Percentiles rank a stretch among this genome's conserved stretches.
phyloP scores from a whole-genome alignment of 2,888 invertebrate species.

The Nasonovia ribisnigri region DNA sequence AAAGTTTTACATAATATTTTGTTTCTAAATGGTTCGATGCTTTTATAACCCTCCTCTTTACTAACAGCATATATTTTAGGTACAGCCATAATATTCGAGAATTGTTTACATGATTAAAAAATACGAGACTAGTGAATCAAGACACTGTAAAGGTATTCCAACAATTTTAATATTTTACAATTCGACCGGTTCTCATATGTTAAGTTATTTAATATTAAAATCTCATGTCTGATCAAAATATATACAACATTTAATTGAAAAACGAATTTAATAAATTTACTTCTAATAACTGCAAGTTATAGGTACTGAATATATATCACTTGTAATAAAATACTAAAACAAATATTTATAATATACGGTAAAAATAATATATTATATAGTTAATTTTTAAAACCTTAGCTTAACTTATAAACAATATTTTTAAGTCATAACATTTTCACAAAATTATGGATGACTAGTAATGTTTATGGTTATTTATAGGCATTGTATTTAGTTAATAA shows the following conservation, averaged over 20 bases:
- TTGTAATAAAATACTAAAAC: background rate
- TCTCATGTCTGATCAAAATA: background rate
- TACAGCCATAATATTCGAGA: constrained; percentile 18
- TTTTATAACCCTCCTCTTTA: constrained; percentile 18
- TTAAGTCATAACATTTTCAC: background rate
- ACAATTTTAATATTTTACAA: constrained; percentile 13
- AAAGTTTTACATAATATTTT: constrained; percentile 39
- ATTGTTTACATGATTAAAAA: constrained; percentile 21
- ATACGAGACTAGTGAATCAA: background rate
- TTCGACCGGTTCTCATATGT: background rate
- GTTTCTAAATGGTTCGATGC: constrained; percentile 46
- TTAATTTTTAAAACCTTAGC: background rate
- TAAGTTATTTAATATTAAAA: constrained; percentile 22
- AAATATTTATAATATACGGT: background rate
- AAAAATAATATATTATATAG: background rate
- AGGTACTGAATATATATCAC: background rate
- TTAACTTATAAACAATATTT: background rate
- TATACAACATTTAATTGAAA: background rate
- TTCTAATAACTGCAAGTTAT: background rate
- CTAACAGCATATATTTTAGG: constrained; percentile 32
- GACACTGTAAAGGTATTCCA: background rate
- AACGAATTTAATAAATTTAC: background rate
- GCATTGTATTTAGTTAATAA: background rate
- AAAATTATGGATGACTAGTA: background rate
- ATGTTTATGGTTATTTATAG: background rate